Evolutionary conservation across 2,888 invertebrate species (phyloP).

Genomic region (Cryptus armator): DNA sequence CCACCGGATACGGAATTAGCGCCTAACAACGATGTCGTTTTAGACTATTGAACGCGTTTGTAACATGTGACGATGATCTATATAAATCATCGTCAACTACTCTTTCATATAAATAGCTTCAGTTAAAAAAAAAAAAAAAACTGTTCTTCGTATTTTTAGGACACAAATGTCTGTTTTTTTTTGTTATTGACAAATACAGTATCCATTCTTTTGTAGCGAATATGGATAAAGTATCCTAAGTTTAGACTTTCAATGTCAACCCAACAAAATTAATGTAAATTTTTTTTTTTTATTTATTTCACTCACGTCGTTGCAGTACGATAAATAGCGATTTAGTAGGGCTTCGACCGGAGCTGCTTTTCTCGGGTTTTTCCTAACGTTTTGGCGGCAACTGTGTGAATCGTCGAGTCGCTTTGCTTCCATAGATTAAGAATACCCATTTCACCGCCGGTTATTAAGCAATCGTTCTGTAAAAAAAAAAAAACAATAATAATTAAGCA

Average conservation of each 20-base stretch:
- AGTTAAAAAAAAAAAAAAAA: too few relatives aligned
- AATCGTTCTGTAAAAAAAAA: slow-evolving; percentile 86
- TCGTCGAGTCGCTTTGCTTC: slow-evolving; percentile 83
- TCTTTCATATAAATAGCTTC: too few relatives aligned
- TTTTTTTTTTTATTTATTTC: background rate
- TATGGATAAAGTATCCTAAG: too few relatives aligned
- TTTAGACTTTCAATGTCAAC: too few relatives aligned
- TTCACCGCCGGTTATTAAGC: slow-evolving; percentile 91
- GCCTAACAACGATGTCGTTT: slow-evolving; percentile 72
- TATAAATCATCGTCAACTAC: too few relatives aligned
- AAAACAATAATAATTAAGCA: slow-evolving; percentile 60
- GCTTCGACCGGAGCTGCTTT: slow-evolving; percentile 79
- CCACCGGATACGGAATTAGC: slow-evolving; percentile 62
- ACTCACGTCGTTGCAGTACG: background rate
- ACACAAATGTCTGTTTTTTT: too few relatives aligned
- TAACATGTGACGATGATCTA: too few relatives aligned
- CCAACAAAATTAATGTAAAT: background rate
- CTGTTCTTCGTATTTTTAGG: too few relatives aligned
- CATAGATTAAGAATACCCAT: slow-evolving; percentile 89
- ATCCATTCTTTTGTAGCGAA: too few relatives aligned
- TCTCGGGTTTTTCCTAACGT: slow-evolving; percentile 77
- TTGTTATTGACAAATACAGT: too few relatives aligned
- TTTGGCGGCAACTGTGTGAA: slow-evolving; percentile 61
- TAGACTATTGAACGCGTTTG: background rate
- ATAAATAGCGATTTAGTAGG: slow-evolving; percentile 75